Base-by-base conservation (phyloP, 2,888 invertebrate genomes). In the Tetanocera ferruginea region DNA sequence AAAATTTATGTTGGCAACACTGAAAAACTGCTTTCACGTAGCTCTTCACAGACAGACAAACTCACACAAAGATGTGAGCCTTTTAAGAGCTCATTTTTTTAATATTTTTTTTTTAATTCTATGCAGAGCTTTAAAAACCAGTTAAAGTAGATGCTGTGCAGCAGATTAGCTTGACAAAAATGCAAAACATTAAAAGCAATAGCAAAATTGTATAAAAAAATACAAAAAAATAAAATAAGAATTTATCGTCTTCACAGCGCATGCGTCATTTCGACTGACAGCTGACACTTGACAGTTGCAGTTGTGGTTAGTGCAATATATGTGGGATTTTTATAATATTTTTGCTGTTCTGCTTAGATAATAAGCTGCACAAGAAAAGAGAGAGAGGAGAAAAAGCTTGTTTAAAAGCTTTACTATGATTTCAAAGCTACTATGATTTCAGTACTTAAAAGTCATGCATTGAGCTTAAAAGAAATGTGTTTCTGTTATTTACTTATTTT, bases 21-120 rank as follows among this genome's bases (percentile, higher is more conserved):
- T 64, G 64, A 64, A 64, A 34, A 34, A 64, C 34, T 64, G 31
- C 64, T 64, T 64, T 64, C 64, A 64, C 64, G 34, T 31, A 34
- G 28, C 60, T 8, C 28, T 17, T 17, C 11, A 34, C n/a, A 64
- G 5, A 14, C 34, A 17, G 34, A 8, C 1, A 1, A 1, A 31
- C 31, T 0, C 8, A 31, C n/a, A 31, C 28, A 14, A 62, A 25
- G 23, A 28, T 28, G n/a, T n/a, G n/a, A n/a, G 25, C 19, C 19
- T 28, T 25, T 25, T 25, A 28, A 28, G 60, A 60, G 4, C 55
- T 23, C 23, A 14, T 60, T 25, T 43, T 43, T 43, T 11, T 3
- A 11, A 11, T 43, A 1, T 43, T 14, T 43, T 43, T 43, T 43
- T 43, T 2, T 43, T 14, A 6, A 43, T 11, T 43, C 43, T 43